A percentile compares a stretch with the other conserved stretches of the same genome.
Evolutionary conservation across 2,797 vertebrate genomes (phyloP).

Genomic region (Myotis daubentonii): DNA sequence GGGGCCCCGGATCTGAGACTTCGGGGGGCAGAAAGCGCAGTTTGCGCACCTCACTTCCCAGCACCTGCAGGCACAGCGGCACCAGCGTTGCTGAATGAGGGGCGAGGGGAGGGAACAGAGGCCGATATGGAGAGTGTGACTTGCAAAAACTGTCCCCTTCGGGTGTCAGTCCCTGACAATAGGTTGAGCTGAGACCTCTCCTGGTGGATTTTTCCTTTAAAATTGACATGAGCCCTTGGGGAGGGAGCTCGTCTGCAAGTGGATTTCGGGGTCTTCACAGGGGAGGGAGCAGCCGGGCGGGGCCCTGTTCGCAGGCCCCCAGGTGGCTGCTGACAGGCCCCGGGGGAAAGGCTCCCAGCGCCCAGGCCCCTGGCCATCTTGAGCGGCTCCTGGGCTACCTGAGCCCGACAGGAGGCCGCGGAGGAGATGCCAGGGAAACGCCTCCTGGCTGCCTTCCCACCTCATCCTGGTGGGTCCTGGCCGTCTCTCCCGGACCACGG

Average conservation of each 20-base stretch:
- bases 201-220: not conserved
- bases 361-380: not conserved
- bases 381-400: not conserved
- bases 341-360: fast-evolving
- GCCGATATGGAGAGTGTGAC: fast-evolving
- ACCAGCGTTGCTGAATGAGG: fast-evolving
- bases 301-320: fast-evolving
- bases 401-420: not conserved
- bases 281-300: too few relatives aligned
- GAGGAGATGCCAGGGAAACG: fast-evolving
- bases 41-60: not conserved
- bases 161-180: not conserved
- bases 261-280: not conserved
- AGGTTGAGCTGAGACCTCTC: not conserved
- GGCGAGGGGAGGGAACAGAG: not conserved
- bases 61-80: fast-evolving
- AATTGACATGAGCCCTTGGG: not conserved
- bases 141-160: not conserved
- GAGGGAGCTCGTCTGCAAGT: not conserved
- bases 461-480: not conserved
- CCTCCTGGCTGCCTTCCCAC: not conserved
- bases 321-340: not conserved
- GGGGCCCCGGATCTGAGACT: not conserved
- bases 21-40: fast-evolving
- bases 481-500: not conserved